A percentile compares a stretch with the other conserved stretches of the same genome.
Conservation (phyloP, 2,797 vertebrate species). For the Bucorvus abyssinicus region DNA sequence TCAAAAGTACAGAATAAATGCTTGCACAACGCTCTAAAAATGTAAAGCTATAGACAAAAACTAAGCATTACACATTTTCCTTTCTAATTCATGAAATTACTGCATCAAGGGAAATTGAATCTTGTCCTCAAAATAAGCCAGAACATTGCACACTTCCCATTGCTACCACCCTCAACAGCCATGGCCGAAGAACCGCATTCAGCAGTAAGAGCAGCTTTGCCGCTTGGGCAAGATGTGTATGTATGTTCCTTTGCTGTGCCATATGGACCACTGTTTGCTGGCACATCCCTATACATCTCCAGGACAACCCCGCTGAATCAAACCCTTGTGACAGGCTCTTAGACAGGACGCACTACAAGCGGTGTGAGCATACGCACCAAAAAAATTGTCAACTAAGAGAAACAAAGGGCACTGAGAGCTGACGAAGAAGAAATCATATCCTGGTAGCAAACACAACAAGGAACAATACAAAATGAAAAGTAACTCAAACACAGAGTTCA, state of each 20-base stretch:
- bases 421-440: not conserved
- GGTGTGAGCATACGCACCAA: fast-evolving
- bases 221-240: not conserved
- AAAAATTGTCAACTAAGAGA: not conserved
- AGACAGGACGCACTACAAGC: not conserved
- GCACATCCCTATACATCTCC: not conserved
- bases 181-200: not conserved
- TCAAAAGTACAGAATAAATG: not conserved
- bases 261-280: not conserved
- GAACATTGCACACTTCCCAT: not conserved
- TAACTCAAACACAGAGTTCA: not conserved
- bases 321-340: not conserved
- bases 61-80: slow-evolving; percentile 10
- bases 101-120: not conserved
- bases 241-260: not conserved
- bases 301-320: not conserved
- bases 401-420: not conserved
- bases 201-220: not conserved
- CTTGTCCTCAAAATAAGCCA: not conserved
- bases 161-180: not conserved
- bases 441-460: not conserved
- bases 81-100: not conserved
- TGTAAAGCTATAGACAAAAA: not conserved
- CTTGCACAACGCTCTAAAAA: not conserved
- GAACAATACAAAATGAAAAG: not conserved